Percentiles rank a stretch among this genome's conserved stretches.
Conservation (phyloP, 2,888 invertebrate species). For the Ypsolopha sequella region DNA sequence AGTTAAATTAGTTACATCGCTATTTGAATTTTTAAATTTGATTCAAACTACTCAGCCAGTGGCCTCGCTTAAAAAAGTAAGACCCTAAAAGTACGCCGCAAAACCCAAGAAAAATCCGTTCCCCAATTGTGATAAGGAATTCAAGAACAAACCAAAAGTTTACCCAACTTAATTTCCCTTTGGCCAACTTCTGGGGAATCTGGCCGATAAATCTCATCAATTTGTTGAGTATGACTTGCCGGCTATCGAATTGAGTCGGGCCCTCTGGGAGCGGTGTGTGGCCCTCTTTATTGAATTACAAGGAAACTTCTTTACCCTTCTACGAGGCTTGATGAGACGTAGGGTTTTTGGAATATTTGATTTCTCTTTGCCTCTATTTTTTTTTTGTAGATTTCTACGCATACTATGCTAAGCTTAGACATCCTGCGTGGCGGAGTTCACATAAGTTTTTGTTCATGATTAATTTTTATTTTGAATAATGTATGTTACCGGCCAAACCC, state of each 20-base stretch:
- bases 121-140: constrained; percentile 28
- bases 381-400: too few species aligned
- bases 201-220: constrained; percentile 57
- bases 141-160: constrained; percentile 43
- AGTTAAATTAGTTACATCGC: too few species aligned
- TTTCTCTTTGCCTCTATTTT: too few species aligned
- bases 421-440: too few species aligned
- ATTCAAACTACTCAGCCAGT: too few species aligned
- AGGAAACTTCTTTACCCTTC: background rate
- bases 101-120: background rate
- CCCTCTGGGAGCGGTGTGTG: background rate
- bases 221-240: constrained; percentile 42
- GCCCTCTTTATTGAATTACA: constrained; percentile 6
- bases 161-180: constrained; percentile 55
- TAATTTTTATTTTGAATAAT: too few species aligned
- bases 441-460: too few species aligned
- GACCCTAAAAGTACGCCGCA: background rate
- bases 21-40: too few species aligned
- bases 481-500: too few species aligned
- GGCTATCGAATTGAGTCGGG: constrained; percentile 7
- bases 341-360: too few species aligned
- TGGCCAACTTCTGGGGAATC: constrained; percentile 50
- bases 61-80: constrained; percentile 1
- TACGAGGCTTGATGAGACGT: background rate
- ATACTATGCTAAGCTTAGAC: too few species aligned